phyloP scores from a whole-genome alignment of 1,140 invertebrate genomes.

The Zaprionus kolodkinae region DNA sequence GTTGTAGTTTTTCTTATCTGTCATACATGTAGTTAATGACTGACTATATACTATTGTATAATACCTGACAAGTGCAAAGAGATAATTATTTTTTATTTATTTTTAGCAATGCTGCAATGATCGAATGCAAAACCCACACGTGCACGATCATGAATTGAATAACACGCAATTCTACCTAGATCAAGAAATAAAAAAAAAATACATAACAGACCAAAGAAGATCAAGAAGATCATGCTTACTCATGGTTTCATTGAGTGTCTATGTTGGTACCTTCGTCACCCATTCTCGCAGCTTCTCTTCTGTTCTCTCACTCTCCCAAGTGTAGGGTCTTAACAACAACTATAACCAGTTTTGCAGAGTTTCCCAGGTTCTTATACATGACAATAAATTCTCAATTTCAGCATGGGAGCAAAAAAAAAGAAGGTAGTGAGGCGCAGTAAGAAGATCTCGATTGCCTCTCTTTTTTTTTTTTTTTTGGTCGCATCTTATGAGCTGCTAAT shows the following conservation, averaged over 20 bases:
- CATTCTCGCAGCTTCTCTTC: neutral
- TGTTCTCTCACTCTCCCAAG: too few relatives aligned
- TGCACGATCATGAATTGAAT: neutral
- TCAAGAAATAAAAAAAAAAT: neutral
- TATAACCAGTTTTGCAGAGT: conserved; percentile 74
- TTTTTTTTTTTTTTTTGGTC: conserved; percentile 28
- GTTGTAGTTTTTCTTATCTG: conserved; percentile 1
- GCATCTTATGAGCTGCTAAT: conserved; percentile 58
- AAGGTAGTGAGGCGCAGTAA: conserved; percentile 9
- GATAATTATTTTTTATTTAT: neutral
- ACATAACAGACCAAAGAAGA: neutral
- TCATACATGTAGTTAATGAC: neutral
- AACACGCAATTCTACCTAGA: neutral
- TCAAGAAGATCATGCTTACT: too few relatives aligned
- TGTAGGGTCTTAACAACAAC: conserved; percentile 45
- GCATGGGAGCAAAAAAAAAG: conserved; percentile 5
- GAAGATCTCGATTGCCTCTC: conserved; percentile 22
- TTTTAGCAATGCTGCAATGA: neutral
- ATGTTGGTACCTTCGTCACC: too few relatives aligned
- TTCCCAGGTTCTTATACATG: conserved; percentile 54
- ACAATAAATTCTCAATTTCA: conserved; percentile 64
- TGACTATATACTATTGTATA: neutral
- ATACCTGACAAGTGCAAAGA: neutral
- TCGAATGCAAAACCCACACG: neutral
- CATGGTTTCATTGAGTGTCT: too few relatives aligned